Evolutionary conservation across 2,113 vertebrate genomes (phyloP), one percentile per base, ranked within the genome.

Genomic region (Leptosomus discolor): DNA sequence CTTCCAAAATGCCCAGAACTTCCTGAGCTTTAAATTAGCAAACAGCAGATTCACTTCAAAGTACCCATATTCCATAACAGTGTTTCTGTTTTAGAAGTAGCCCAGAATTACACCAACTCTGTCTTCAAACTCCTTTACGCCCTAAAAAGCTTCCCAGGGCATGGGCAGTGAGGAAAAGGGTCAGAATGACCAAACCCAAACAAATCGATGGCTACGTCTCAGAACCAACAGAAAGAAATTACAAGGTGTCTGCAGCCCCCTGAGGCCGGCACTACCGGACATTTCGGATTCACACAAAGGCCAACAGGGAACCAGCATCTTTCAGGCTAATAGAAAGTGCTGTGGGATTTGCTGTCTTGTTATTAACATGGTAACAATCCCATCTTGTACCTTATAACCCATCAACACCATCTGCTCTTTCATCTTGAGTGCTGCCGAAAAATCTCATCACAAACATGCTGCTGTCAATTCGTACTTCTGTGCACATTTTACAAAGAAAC

Each of bases 381-480:
- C 80, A 75, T 95, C 94, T 37, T 78, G 86, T 89, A 92, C 53
- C 84, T 95, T 61, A 73, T 46, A 92, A 95, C 91, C 92, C 94
- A 88, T 94, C 96, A 90, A 12, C 91, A 87, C 97, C 97, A 97
- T 97, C 97, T 97, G 97, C 91, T 94, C 91, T 37, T 91, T 91
- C 95, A 88, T 96, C 87, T 79, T 24, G 74, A 95, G 91, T 18
- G 84, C 89, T 83, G 93, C 54, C 0, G 41, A 87, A 78, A 83
- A 87, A 90, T 83, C 91, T 94, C 92, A 34, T 76, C 81, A 7
- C 1, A 24, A 79, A 54, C 89, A 54, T 8, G 69, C 82, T 92
- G 95, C 94, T 96, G 97, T 90, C 95, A 94, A 8, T 32, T 88
- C 1, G 0, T 54, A 41, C 92, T 94, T 30, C 70, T 53, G 65